Conservation (phyloP, 2,797 vertebrate species). For the Danio tinwini region DNA sequence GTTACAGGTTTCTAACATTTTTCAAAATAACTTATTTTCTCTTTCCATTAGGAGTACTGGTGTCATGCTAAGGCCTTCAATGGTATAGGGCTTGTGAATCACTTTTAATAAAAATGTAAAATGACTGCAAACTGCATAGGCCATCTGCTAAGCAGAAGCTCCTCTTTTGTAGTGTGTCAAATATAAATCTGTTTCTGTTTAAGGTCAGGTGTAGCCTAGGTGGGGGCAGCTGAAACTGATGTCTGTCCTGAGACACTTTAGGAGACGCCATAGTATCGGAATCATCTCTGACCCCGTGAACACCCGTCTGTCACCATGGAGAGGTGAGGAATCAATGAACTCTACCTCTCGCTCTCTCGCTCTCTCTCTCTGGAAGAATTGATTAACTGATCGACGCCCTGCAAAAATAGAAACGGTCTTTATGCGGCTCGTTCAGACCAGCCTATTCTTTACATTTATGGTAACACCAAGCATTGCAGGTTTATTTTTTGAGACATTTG, state of each 20-base stretch:
- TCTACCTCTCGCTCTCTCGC: background rate
- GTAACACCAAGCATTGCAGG: background rate
- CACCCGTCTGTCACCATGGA: constrained; percentile 44
- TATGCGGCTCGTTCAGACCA: constrained; percentile 21
- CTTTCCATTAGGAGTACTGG: too few species aligned
- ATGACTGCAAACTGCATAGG: background rate
- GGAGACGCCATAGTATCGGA: background rate
- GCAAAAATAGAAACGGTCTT: constrained; percentile 38
- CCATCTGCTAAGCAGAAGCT: background rate
- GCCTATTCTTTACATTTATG: background rate
- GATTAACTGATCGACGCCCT: constrained; percentile 31
- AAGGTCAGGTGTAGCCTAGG: background rate
- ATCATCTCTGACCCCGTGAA: constrained; percentile 18
- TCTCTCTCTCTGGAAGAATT: constrained; percentile 30
- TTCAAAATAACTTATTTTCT: too few species aligned
- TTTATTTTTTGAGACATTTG: background rate
- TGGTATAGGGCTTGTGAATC: background rate
- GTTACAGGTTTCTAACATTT: too few species aligned
- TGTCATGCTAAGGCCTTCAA: too few species aligned
- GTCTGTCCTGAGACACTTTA: constrained; percentile 8
- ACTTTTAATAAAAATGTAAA: background rate
- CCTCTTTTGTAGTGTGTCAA: background rate
- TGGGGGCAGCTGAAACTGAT: background rate
- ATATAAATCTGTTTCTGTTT: background rate
- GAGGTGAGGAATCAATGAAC: constrained; percentile 36